Evolutionary conservation across 2,797 vertebrate genomes (phyloP).

Genomic region (Acanthurus tractus): DNA sequence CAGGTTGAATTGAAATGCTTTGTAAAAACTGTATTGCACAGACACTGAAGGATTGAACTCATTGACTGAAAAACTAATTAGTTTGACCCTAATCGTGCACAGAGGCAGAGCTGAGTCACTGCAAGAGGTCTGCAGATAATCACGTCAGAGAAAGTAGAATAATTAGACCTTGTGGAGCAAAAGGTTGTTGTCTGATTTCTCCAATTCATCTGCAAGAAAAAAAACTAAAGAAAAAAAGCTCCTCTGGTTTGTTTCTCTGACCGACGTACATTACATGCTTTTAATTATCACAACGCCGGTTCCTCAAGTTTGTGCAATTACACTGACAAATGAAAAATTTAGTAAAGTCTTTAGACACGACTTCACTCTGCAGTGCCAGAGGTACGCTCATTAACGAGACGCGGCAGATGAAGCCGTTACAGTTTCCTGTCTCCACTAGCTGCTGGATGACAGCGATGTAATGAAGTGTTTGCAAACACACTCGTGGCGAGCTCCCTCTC

Average conservation of each 20-base stretch:
- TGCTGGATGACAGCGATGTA: constrained; percentile 38
- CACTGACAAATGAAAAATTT: constrained; percentile 9
- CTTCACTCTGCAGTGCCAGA: constrained; percentile 28
- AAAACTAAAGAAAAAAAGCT: not conserved
- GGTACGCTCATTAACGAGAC: constrained; percentile 43
- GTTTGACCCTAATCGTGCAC: constrained; percentile 17
- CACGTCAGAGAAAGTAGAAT: constrained; percentile 31
- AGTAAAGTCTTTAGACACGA: constrained; percentile 8
- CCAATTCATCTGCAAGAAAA: not conserved
- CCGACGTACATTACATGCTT: not conserved
- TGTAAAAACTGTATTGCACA: not conserved
- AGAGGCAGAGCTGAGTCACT: constrained; percentile 1
- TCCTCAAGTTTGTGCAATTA: constrained; percentile 21
- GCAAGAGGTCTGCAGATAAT: constrained; percentile 31
- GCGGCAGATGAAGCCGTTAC: constrained; percentile 19
- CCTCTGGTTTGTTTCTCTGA: constrained; percentile 21
- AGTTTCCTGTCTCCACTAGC: not conserved
- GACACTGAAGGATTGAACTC: constrained; percentile 6
- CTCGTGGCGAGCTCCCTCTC: constrained; percentile 19
- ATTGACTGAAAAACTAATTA: constrained; percentile 14
- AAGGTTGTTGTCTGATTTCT: constrained; percentile 13
- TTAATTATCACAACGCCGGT: constrained; percentile 20
- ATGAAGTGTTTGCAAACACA: constrained; percentile 58
- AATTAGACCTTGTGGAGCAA: constrained; percentile 24
- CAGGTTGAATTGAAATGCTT: not conserved